Evolutionary conservation across 2,888 invertebrate species (phyloP), one percentile per base, ranked within the genome.

Genomic region (Endotricha flammealis): DNA sequence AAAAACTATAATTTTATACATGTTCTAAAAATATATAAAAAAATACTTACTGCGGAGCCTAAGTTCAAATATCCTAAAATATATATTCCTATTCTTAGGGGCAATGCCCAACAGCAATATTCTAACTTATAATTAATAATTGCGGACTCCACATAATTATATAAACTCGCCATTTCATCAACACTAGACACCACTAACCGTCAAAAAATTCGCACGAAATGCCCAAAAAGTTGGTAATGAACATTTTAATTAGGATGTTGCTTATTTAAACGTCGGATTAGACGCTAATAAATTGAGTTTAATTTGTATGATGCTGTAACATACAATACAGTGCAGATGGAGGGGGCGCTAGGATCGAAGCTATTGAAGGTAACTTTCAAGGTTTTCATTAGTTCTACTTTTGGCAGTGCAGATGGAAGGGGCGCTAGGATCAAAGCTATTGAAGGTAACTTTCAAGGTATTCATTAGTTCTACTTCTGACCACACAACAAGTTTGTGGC

Each of bases 181-280:
- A 11, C 32, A 11, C 20, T 11, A 22, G 8, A n/a, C 23, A 23
- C 8, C 9, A n/a, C 12, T 16, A 17, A 13, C 22, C 33, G 12
- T 39, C 8, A 29, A 35, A 29, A 14, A 36, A 42, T 43, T 44
- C 34, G 37, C 37, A 29, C 36, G 35, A 51, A 55, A 49, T 55
- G 48, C 41, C 49, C 39, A 50, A 60, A 58, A 48, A 16, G 42
- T 12, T 37, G 20, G 12, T 33, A 25, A 25, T 37, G 31, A 41
- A 34, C 53, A 51, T 49, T 38, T 38, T 76, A 77, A 79, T 76
- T 62, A 79, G 79, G 79, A 80, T 67, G 70, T 48, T 14, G 36
- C 39, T 57, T 50, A 70, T 70, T 72, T 64, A 53, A 69, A 72
- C 75, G 77, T 64, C 70, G 57, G 47, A 51, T 57, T 53, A 48